Base-by-base conservation (phyloP, 30 jellyfish, hydroid and myxozoan genomes). In the Hydractinia echinata region DNA sequence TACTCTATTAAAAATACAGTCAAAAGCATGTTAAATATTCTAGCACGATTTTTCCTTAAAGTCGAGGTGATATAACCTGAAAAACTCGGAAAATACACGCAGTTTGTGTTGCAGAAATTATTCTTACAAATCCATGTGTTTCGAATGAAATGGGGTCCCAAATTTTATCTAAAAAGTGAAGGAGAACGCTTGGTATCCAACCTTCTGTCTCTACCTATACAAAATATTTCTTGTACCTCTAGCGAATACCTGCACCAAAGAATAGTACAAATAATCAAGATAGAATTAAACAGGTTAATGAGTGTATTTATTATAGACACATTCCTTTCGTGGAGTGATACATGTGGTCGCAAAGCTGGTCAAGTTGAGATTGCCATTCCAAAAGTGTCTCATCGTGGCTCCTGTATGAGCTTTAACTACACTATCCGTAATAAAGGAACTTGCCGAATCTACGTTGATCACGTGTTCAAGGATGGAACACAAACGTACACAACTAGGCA, bases 371-470 rank as follows among this genome's bases (percentile, higher is more conserved):
- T 64, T 44, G 39, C 9, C 1, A 7, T 64, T 7, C 10, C 19
- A 64, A 64, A 64, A n/a, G 74, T 13, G 9, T 44, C 9, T 64
- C 74, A 4, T 64, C 74, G 74, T 64, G 74, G 74, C 18, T 64
- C 74, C 19, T 64, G 74, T 64, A 44, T 64, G 51, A 64, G 74
- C 18, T 64, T 64, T 13, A 6, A 6, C 39, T 64, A 64, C 74
- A 64, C 19, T 44, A 64, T 64, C 18, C 19, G 39, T 7, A n/a
- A 44, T n/a, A n/a, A 44, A 0, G 51, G 74, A n/a, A n/a, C 74
- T 13, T 64, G 74, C 16, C 39, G 39, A 7, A 13, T 64, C 74
- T 1, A 13, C 39, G 39, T 64, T n/a, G 0, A 64, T 51, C 74
- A 51, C 19, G 8, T 6, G 74, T 64, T 6, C 74, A 64, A 64